Evolutionary conservation across 2,888 invertebrate genomes (phyloP).

Genomic region (Cephus pulcher): DNA sequence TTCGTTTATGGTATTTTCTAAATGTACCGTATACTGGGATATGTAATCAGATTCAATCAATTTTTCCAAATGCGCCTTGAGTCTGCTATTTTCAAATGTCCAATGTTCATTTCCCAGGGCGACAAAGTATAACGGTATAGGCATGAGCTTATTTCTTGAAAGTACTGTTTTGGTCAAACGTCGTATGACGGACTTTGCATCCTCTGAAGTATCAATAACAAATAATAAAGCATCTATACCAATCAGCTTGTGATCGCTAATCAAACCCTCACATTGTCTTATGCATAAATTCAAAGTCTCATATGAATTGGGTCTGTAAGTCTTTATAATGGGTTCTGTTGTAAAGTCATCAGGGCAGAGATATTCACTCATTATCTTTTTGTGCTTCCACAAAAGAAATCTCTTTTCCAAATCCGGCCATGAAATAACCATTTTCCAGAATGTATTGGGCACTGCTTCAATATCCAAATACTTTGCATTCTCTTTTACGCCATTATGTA

Average conservation of each 20-base stretch:
- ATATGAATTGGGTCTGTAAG: constrained; percentile 47
- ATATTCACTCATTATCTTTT: constrained; percentile 68
- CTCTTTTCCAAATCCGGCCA: constrained; percentile 69
- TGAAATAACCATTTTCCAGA: constrained; percentile 75
- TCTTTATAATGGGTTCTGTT: constrained; percentile 50
- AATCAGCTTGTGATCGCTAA: constrained; percentile 40
- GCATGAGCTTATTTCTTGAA: constrained; percentile 52
- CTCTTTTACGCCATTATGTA: constrained; percentile 68
- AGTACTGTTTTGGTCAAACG: constrained; percentile 54
- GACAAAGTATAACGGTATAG: constrained; percentile 54
- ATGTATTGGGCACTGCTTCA: constrained; percentile 66
- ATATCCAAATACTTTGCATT: constrained; percentile 65
- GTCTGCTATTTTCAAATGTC: constrained; percentile 25
- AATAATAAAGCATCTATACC: constrained; percentile 59
- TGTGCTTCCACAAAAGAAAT: constrained; percentile 66
- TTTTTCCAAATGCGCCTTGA: constrained; percentile 40
- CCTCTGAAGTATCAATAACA: constrained; percentile 48
- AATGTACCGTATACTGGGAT: constrained; percentile 52
- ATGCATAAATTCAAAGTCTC: constrained; percentile 57
- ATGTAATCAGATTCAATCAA: constrained; percentile 54
- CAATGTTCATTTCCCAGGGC: constrained; percentile 41
- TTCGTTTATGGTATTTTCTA: constrained; percentile 45
- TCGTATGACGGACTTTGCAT: constrained; percentile 36
- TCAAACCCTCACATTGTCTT: constrained; percentile 51
- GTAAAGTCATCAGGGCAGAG: constrained; percentile 64